Base-by-base conservation (phyloP, 2,113 vertebrate species). In the Bubo blakistoni region DNA sequence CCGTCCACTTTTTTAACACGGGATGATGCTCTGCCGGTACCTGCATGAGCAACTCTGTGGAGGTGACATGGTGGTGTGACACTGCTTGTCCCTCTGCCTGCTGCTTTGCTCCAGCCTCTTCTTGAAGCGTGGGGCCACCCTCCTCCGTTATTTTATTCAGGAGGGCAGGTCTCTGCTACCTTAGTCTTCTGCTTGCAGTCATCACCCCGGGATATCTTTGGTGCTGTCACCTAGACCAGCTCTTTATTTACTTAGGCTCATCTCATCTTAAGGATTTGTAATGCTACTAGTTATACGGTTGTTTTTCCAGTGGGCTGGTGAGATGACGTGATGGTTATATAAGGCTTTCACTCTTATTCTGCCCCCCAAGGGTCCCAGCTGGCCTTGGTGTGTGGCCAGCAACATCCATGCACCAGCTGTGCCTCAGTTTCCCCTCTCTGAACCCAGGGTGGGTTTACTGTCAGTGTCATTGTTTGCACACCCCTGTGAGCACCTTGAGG, bases 371-470 rank as follows among this genome's bases (percentile, higher is more conserved):
- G 32, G 16, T 73, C 25, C 27, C 62, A n/a, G 57, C 15, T 70
- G 54, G 19, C 40, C 5, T 0, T 12, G 15, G 13, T 30, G 34
- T 47, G 17, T 47, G 17, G 12, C 44, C 52, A 29, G 24, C 44
- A n/a, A 38, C 17, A 51, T n/a, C n/a, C 14, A 19, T 27, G 11
- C 25, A 57, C 22, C 9, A 54, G 13, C 34, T 7, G 32, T 86
- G 59, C 72, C 81, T 92, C 95, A 44, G 73, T 90, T 94, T 96
- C 62, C 52, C 16, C 49, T 59, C n/a, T 87, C 47, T 82, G 58
- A 90, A 49, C 10, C 11, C 4, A 8, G 32, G 2, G 16, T 78
- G 29, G 25, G 11, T 69, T 90, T 73, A 9, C 5, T 4, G 9
- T 51, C 69, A 46, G 13, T 94, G 47, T 27, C 16, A 9, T 54